Evolutionary conservation across 2,797 vertebrate species (phyloP).

Genomic region (Pachyuromys duprasi): DNA sequence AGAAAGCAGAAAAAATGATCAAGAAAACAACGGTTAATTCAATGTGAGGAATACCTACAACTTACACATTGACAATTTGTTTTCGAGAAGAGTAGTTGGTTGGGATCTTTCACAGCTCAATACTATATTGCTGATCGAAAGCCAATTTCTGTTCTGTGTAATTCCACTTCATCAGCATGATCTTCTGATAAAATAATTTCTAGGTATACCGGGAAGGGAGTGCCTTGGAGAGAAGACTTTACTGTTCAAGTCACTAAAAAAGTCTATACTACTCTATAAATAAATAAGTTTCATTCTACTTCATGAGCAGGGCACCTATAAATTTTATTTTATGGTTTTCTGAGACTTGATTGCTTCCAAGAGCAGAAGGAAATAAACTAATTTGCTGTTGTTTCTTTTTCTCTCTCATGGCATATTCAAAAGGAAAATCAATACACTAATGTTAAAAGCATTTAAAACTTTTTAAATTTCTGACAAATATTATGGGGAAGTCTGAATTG

Average conservation of each 20-base stretch:
- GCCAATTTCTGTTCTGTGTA: constrained; percentile 67
- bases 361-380: constrained; percentile 73
- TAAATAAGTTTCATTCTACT: constrained; percentile 72
- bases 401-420: constrained; percentile 72
- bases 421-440: constrained; percentile 74
- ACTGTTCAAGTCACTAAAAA: constrained; percentile 60
- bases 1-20: not conserved
- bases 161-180: constrained; percentile 53
- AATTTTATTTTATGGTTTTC: constrained; percentile 76
- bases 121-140: constrained; percentile 52
- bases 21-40: not conserved
- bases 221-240: constrained; percentile 57
- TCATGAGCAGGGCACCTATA: constrained; percentile 65
- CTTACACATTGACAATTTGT: constrained; percentile 25
- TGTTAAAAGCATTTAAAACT: constrained; percentile 70
- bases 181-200: constrained; percentile 60
- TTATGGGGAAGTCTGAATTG: constrained; percentile 51
- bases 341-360: constrained; percentile 67
- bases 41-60: constrained; percentile 56
- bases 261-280: constrained; percentile 55
- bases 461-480: constrained; percentile 52
- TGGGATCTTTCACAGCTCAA: constrained; percentile 31
- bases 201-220: constrained; percentile 17
- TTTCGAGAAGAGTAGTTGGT: constrained; percentile 54
- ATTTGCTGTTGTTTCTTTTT: constrained; percentile 63